Base-by-base conservation (phyloP, 2,113 vertebrate species). In the Cinclus cinclus region DNA sequence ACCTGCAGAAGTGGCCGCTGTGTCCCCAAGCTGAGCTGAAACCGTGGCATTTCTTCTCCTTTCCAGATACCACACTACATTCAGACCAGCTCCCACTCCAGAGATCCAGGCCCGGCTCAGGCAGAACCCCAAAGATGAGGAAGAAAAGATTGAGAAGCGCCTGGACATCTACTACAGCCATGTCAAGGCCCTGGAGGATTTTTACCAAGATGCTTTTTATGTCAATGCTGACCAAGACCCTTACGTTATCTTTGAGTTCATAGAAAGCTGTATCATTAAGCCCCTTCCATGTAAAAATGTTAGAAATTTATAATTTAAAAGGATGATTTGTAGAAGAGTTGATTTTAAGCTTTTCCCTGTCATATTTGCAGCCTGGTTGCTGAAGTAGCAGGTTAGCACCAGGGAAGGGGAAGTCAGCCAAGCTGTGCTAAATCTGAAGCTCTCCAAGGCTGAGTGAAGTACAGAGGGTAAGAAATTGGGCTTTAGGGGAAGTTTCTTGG, bases 151-250 rank as follows among this genome's bases (percentile, higher is more conserved):
- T 41, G 70, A 41, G 76, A 55, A 77, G 11, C 83, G 30, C 1
- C 87, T 98, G 70, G 95, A 96, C 5, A 39, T 70, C 52, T 99
- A 98, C 96, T 97, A 97, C 95, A 80, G 65, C 35, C 95, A 97
- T 7, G 58, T 46, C 1, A 68, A 92, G 0, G 95, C 94, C 7
- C 97, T 98, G 67, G 97, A 98, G 96, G 89, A 87, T 23, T 97
- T 98, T 47, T 99, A 98, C 63, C 64, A 95, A 82, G 95, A 96
- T 18, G 98, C 98, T 13, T 89, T 98, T 89, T 83, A 95, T 6
- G 21, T 99, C 84, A 98, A 98, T 5, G 98, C 98, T 39, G 99
- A 99, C 95, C 99, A 99, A 97, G 99, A 99, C 83, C 98, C 99
- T 4, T 95, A 98, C 52, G 97, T 90, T 2, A 96, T 99, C 85